phyloP scores from a whole-genome alignment of 30 jellyfish, hydroid and myxozoan genomes.

The Hydractinia symbiolongicarpus region DNA sequence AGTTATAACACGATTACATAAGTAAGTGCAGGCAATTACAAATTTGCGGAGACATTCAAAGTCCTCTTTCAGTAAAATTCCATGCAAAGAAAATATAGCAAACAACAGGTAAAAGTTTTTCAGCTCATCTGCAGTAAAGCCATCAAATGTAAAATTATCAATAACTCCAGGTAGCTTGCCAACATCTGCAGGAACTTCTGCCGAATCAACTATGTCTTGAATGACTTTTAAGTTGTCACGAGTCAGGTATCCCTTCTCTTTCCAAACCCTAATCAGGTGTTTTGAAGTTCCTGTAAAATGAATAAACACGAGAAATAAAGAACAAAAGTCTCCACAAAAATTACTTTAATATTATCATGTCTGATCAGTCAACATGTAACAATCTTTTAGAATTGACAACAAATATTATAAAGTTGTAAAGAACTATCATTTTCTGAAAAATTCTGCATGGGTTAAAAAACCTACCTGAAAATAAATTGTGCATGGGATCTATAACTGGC shows the following conservation, averaged over 20 bases:
- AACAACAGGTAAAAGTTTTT: slow-evolving; percentile 1
- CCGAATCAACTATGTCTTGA: no score
- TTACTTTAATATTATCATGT: no score
- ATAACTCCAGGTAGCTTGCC: slow-evolving; percentile 11
- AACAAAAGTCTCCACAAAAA: no score
- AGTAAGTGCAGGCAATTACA: neutral
- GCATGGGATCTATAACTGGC: no score
- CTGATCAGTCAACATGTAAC: no score
- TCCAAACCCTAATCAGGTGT: neutral
- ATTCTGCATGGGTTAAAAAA: no score
- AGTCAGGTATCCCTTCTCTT: neutral
- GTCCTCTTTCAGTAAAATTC: neutral
- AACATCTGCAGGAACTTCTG: no score
- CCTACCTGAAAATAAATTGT: no score
- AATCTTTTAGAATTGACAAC: no score
- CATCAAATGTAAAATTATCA: slow-evolving; percentile 9
- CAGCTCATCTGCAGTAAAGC: slow-evolving; percentile 16
- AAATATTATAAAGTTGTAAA: no score
- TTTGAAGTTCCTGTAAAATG: neutral
- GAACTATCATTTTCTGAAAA: no score
- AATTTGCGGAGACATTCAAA: neutral
- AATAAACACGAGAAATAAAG: no score
- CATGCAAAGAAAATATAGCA: neutral
- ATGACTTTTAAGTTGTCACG: neutral
- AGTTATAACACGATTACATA: neutral